These are phyloP conservation scores for Oxyura jamaicensis DNA, from an alignment of 2,113 vertebrate genomes.

Conservation along the genomic window DNA sequence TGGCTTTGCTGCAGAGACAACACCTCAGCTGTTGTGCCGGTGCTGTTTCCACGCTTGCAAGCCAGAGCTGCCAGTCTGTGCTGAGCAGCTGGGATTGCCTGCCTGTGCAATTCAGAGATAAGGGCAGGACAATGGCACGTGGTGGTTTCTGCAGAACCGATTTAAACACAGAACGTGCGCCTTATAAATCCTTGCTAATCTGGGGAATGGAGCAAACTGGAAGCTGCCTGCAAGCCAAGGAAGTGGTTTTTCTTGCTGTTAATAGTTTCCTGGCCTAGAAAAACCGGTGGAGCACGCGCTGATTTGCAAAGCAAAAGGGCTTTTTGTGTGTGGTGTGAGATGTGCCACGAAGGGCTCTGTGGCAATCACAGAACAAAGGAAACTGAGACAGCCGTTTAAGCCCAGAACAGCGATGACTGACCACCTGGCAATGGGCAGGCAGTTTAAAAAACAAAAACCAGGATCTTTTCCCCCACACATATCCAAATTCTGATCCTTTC, in stretches of 20 bases:
- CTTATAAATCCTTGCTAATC: conserved; percentile 32
- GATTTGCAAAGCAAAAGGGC: not conserved
- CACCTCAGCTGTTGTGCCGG: not conserved
- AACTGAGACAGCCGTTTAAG: not conserved
- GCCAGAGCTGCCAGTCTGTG: not conserved
- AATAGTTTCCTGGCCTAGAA: not conserved
- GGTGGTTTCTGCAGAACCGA: conserved; percentile 9
- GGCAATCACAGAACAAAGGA: not conserved
- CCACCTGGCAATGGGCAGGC: not conserved
- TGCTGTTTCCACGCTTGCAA: not conserved
- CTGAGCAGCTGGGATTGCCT: not conserved
- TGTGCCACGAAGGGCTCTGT: not conserved
- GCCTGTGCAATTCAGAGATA: conserved; percentile 26
- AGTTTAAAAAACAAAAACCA: not conserved
- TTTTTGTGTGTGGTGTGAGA: not conserved
- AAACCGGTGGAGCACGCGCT: not conserved
- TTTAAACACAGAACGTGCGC: not conserved
- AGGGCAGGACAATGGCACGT: not conserved
- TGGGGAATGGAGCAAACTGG: not conserved
- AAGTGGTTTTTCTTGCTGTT: not conserved
- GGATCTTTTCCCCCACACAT: not conserved
- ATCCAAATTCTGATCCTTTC: not conserved
- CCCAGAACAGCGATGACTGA: not conserved
- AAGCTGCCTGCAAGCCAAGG: not conserved
- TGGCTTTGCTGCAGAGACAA: not conserved